These are phyloP conservation scores for Mionectes olivaceus DNA, from an alignment of 2,797 vertebrate species.

Conservation along the genomic window DNA sequence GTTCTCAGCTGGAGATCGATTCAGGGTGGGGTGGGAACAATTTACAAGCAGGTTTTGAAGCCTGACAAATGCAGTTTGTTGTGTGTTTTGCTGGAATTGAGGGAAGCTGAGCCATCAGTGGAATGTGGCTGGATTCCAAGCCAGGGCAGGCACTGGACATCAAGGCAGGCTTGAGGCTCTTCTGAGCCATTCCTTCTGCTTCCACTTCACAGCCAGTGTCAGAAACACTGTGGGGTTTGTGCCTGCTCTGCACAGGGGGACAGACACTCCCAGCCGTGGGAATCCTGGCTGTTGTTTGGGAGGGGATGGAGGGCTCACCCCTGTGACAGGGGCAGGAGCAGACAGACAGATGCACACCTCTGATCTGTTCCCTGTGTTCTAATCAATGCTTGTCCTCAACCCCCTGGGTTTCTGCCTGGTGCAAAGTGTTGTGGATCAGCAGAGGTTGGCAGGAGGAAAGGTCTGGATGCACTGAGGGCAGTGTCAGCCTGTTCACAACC, in stretches of 20 bases:
- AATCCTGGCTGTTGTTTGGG: neutral
- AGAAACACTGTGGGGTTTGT: neutral
- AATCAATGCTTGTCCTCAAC: neutral
- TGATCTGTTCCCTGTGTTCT: neutral
- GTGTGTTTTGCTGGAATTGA: neutral
- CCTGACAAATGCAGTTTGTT: neutral
- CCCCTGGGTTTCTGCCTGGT: neutral
- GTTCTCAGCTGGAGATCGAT: neutral
- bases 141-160: rapidly evolving
- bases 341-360: neutral
- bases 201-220: neutral
- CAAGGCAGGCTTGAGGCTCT: neutral
- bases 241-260: neutral
- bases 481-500: neutral
- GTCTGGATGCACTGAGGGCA: neutral
- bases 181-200: neutral
- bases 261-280: neutral
- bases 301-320: neutral
- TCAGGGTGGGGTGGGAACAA: neutral
- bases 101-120: neutral
- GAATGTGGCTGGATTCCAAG: rapidly evolving
- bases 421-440: neutral
- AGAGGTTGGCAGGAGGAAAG: neutral
- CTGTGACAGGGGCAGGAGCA: neutral
- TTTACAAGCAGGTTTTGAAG: neutral